Percentiles rank a stretch among this genome's conserved stretches.
phyloP scores from a whole-genome alignment of 2,888 invertebrate genomes.

The Desoria tigrina region DNA sequence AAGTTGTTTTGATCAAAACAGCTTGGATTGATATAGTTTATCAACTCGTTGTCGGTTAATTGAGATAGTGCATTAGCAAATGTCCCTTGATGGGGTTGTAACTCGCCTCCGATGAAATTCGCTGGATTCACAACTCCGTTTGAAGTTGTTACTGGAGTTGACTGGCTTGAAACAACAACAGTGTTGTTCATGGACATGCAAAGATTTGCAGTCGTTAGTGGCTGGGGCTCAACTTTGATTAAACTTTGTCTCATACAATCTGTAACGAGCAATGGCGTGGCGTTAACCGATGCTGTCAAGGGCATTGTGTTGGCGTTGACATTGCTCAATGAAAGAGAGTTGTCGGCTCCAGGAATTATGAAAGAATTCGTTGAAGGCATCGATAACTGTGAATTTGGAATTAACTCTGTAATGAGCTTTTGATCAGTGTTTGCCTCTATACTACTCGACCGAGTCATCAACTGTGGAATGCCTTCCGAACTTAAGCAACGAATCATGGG shows the following conservation, averaged over 20 bases:
- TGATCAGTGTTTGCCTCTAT: constrained; percentile 20
- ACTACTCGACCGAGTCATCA: constrained; percentile 19
- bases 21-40: constrained; percentile 85
- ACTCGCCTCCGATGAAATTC: constrained; percentile 35
- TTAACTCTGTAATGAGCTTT: constrained; percentile 2
- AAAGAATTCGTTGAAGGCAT: constrained; percentile 4
- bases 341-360: neutral
- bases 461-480: constrained; percentile 1
- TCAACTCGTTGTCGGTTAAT: constrained; percentile 83
- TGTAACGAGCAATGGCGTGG: constrained; percentile 3
- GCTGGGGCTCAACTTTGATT: constrained; percentile 31
- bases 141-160: neutral
- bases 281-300: neutral
- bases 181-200: constrained; percentile 21
- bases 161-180: neutral
- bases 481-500: neutral
- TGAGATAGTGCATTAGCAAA: constrained; percentile 63
- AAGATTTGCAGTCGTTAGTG: neutral
- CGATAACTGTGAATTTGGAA: neutral
- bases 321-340: neutral
- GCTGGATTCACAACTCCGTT: constrained; percentile 1
- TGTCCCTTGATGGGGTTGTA: constrained; percentile 41
- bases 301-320: neutral
- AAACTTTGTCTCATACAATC: neutral
- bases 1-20: constrained; percentile 70